Conservation (phyloP, 2,113 vertebrate genomes). For the Datnioides undecimradiatus region DNA sequence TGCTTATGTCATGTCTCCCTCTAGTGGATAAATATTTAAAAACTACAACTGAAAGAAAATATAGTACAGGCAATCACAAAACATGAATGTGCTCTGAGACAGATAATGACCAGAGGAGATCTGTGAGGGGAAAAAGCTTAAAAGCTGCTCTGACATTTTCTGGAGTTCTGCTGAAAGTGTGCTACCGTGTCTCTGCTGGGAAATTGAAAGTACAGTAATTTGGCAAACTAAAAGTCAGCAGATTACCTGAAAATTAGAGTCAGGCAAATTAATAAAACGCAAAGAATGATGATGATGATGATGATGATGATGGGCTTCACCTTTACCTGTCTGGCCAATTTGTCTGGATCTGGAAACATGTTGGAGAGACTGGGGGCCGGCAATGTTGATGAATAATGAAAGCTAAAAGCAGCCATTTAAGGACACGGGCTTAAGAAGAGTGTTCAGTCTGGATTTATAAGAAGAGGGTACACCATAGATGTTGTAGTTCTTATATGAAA, state of each 20-base stretch:
- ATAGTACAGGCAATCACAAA: neutral
- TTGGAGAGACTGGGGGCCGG: neutral
- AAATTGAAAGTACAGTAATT: neutral
- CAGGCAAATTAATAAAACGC: neutral
- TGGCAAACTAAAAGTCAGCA: neutral
- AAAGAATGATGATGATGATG: neutral
- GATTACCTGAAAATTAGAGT: neutral
- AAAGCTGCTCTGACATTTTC: neutral
- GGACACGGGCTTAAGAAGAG: neutral
- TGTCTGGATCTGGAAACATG: neutral
- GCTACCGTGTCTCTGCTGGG: neutral
- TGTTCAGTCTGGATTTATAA: neutral
- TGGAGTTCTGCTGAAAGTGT: neutral
- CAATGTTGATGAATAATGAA: conserved; percentile 26
- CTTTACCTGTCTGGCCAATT: neutral
- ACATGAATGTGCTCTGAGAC: neutral
- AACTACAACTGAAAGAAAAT: neutral
- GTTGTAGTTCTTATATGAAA: too few species aligned
- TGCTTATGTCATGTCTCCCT: neutral
- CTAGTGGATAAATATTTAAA: neutral
- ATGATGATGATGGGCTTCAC: neutral
- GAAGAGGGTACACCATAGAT: neutral
- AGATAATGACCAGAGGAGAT: neutral
- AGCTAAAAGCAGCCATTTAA: conserved; percentile 21
- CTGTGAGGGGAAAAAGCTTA: neutral